Conservation (phyloP, 2,888 invertebrate genomes). For the Synanthedon formicaeformis region DNA sequence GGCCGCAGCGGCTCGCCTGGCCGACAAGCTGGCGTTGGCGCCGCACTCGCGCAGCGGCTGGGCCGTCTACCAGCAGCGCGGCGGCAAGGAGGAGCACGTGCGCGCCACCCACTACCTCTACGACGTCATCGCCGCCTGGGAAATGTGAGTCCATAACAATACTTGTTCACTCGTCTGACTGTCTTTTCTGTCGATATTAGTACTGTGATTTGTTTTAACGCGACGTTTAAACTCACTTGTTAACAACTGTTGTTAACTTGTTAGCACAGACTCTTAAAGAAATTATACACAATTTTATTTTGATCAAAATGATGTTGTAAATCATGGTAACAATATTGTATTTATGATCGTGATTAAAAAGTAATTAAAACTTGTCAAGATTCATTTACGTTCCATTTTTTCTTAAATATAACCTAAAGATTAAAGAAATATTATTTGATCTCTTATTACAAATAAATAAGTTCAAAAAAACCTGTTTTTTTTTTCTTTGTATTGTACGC, state of each 20-base stretch:
- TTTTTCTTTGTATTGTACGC: neutral
- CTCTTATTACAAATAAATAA: neutral
- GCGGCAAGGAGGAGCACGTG: slow-evolving; percentile 90
- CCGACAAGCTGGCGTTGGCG: slow-evolving; percentile 86
- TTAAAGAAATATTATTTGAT: neutral
- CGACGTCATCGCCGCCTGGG: slow-evolving; percentile 95
- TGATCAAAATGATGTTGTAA: too few species aligned
- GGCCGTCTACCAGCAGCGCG: slow-evolving; percentile 93
- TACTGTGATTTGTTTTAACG: neutral
- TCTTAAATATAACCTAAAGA: too few species aligned
- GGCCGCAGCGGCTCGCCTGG: slow-evolving; percentile 88
- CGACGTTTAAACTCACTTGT: too few species aligned
- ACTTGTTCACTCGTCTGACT: neutral
- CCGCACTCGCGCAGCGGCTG: slow-evolving; percentile 84
- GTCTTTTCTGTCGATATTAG: neutral
- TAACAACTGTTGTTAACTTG: too few species aligned
- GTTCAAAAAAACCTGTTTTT: slow-evolving; percentile 2
- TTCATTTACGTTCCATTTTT: too few species aligned
- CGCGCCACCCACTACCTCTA: slow-evolving; percentile 92
- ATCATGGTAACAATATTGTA: too few species aligned
- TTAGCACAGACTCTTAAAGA: too few species aligned
- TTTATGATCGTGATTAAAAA: too few species aligned
- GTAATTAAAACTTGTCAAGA: too few species aligned
- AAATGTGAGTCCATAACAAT: slow-evolving; percentile 72
- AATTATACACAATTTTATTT: too few species aligned